These are phyloP conservation scores for Cossypha niveicapilla DNA, from an alignment of 2,797 vertebrate genomes.

Conservation along the genomic window DNA sequence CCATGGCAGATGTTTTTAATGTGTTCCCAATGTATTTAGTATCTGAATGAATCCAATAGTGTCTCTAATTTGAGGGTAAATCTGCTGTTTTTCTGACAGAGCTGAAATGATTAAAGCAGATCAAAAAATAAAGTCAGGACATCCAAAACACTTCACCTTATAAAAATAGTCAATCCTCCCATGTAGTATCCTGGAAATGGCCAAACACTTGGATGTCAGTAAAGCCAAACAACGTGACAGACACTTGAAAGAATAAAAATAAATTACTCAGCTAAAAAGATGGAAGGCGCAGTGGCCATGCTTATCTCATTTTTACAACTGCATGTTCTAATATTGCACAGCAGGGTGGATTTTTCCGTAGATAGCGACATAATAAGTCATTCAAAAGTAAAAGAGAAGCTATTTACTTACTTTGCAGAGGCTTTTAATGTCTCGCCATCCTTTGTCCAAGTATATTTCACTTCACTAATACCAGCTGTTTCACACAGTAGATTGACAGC, in stretches of 20 bases:
- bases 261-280: neutral
- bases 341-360: slow-evolving; percentile 15
- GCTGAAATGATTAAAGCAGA: neutral
- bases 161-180: neutral
- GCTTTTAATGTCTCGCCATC: slow-evolving; percentile 77
- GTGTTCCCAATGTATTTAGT: neutral
- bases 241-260: neutral
- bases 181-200: neutral
- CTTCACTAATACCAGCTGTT: slow-evolving; percentile 59
- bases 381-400: neutral
- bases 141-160: neutral
- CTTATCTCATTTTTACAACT: neutral
- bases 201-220: neutral
- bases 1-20: neutral
- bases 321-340: neutral
- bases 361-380: neutral
- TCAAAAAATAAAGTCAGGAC: neutral
- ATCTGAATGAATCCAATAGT: neutral
- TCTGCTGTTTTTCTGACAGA: neutral
- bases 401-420: slow-evolving; percentile 78
- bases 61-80: neutral
- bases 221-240: neutral
- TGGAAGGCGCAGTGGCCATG: neutral
- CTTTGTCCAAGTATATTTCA: slow-evolving; percentile 84
- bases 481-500: slow-evolving; percentile 80